Evolutionary conservation across 2,797 vertebrate species (phyloP).

Genomic region (Coregonus suidteri): DNA sequence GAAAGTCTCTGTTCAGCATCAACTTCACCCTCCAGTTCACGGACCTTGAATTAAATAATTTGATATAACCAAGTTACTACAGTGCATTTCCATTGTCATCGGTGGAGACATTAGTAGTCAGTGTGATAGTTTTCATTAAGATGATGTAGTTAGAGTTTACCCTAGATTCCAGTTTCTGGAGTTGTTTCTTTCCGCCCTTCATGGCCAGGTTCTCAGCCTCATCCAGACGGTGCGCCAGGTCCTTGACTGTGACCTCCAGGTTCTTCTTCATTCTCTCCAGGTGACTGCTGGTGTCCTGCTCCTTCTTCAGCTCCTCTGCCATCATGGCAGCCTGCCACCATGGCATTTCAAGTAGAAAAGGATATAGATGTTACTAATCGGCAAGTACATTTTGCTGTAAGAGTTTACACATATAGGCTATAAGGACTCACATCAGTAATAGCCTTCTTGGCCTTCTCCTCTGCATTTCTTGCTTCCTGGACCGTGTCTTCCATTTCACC

Average conservation of each 20-base stretch:
- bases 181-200: slow-evolving; percentile 92
- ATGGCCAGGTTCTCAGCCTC: slow-evolving; percentile 91
- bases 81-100: background rate
- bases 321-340: slow-evolving; percentile 87
- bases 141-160: slow-evolving; percentile 50
- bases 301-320: slow-evolving; percentile 94
- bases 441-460: slow-evolving; percentile 92
- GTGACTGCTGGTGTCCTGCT: slow-evolving; percentile 90
- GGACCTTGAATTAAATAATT: slow-evolving; percentile 70
- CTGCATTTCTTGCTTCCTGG: slow-evolving; percentile 88
- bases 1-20: slow-evolving; percentile 82
- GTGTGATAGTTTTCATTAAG: background rate
- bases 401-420: too few relatives aligned
- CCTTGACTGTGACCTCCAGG: slow-evolving; percentile 87
- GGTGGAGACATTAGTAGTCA: background rate
- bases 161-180: slow-evolving; percentile 89
- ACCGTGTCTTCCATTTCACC: slow-evolving; percentile 83
- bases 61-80: background rate
- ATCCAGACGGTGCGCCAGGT: slow-evolving; percentile 87
- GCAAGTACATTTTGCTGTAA: background rate
- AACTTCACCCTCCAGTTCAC: slow-evolving; percentile 82
- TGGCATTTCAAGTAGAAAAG: background rate
- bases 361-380: background rate
- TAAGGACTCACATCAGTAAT: slow-evolving; percentile 84
- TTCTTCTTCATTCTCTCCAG: slow-evolving; percentile 95